A percentile compares a stretch with the other conserved stretches of the same genome.
These are phyloP conservation scores for Oreocharis arfaki DNA, from an alignment of 2,113 vertebrate genomes.

Conservation along the genomic window DNA sequence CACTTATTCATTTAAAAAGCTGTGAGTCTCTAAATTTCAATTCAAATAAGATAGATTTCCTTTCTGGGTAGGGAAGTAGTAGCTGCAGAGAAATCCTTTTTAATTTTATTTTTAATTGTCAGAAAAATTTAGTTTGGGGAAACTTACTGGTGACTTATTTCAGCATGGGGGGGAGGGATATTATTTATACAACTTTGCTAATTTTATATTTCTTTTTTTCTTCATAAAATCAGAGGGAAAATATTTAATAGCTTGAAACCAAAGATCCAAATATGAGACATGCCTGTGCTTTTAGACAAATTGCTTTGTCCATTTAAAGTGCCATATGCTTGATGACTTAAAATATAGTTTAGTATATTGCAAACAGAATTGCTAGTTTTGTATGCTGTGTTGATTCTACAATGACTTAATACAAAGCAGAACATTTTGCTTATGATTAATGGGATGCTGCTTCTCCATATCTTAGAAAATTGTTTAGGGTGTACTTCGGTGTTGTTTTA, in stretches of 20 bases:
- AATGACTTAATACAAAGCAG: background rate
- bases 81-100: background rate
- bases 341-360: background rate
- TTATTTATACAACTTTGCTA: background rate
- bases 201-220: background rate
- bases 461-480: background rate
- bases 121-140: background rate
- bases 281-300: background rate
- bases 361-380: background rate
- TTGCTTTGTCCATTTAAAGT: background rate
- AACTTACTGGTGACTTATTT: background rate
- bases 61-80: background rate
- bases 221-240: background rate
- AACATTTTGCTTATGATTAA: background rate
- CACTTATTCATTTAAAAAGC: background rate
- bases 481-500: slow-evolving; percentile 13
- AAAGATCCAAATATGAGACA: background rate
- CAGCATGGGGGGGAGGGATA: background rate
- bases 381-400: background rate
- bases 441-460: background rate
- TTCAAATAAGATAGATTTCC: background rate
- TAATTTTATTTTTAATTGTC: background rate
- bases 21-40: background rate
- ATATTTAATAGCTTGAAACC: background rate
- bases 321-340: background rate